Evolutionary conservation across 2,113 vertebrate species (phyloP), one percentile per base, ranked within the genome.

Genomic region (Tragelaphus scriptus): DNA sequence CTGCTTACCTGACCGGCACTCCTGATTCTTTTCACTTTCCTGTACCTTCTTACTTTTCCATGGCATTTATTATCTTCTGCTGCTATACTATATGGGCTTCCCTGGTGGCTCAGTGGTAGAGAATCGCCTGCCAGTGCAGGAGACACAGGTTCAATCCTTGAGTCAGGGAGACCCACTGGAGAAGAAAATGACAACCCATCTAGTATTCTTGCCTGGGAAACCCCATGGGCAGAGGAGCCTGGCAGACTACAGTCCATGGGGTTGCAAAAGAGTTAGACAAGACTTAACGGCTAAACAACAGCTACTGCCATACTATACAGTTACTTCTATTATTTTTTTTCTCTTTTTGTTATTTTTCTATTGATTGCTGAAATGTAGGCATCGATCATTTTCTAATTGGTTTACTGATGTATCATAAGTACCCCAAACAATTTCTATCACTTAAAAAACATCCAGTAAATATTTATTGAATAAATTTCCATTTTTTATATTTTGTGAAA

Each of bases 401-500:
- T 47, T 81, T 16, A 32, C 40, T 30, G 2, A 59, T 36, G 4
- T 47, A 81, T 86, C 13, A 32, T 91, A 80, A 89, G 0, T 77
- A 8, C 7, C 9, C 30, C 23, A 71, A 63, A 36, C 36, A 17
- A 3, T 58, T 94, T 88, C 53, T 65, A 11, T 77, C 58, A 71
- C 21, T 61, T 81, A 85, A 53, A 71, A 63, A 25, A 1, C 14
- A 32, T 40, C 28, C 28, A 58, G 25, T 68, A 63, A 86, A 80
- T 91, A 91, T n/a, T 49, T 65, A 14, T 44, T 28, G 40, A 94
- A 77, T 47, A 1, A 40, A 88, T 28, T 51, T 3, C 30, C 59
- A 15, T 68, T 71, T 55, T 93, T 80, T 6, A 21, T 56, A 26
- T 91, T 85, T 95, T 71, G 8, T 79, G 36, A 91, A 91, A 94